phyloP scores from a whole-genome alignment of 2,113 vertebrate genomes.

The human region GRCh38 chr18:65263501-65264000 shows the following conservation, averaged over 20 bases:
- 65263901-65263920: background rate
- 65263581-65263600: background rate
- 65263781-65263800: fast-evolving
- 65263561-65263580: background rate
- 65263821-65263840: background rate
- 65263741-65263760: too few relatives aligned
- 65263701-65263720: too few relatives aligned
- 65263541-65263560: background rate
- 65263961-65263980: background rate
- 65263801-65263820: background rate
- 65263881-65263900: too few relatives aligned
- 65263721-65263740: background rate
- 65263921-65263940: too few relatives aligned
- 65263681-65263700: background rate
- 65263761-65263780: background rate
- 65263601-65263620: background rate
- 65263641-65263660: background rate
- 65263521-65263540: background rate
- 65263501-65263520: background rate
- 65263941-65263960: background rate
- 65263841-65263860: background rate
- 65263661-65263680: background rate
- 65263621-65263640: background rate
- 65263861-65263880: background rate
- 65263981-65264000: too few relatives aligned